Percentiles rank a stretch among this genome's conserved stretches.
Evolutionary conservation across 2,888 invertebrate species (phyloP).

Genomic region (Corythucha ciliata): DNA sequence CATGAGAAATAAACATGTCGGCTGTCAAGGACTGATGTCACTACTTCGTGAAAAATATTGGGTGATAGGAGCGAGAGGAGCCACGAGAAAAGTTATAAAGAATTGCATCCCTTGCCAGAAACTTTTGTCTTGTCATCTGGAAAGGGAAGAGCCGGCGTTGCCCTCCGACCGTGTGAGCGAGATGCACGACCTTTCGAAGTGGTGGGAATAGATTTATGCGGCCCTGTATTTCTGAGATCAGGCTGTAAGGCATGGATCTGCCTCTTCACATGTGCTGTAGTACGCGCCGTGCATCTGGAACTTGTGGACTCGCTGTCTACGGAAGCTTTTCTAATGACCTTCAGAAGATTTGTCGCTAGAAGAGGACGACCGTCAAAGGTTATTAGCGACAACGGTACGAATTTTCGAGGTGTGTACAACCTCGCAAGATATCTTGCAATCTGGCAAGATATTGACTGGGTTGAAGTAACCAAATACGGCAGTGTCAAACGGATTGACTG

Average conservation of each 20-base stretch:
- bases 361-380: slow-evolving; percentile 38
- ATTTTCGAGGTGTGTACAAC: slow-evolving; percentile 40
- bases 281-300: slow-evolving; percentile 10
- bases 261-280: slow-evolving; percentile 7
- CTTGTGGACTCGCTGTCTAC: slow-evolving; percentile 2
- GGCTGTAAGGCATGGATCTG: slow-evolving; percentile 8
- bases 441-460: slow-evolving; percentile 20
- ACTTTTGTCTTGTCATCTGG: too few species aligned
- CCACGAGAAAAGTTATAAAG: too few species aligned
- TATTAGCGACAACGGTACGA: slow-evolving; percentile 41
- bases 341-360: slow-evolving; percentile 2
- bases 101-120: too few species aligned
- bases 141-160: too few species aligned
- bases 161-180: slow-evolving; percentile 1
- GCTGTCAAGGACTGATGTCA: too few species aligned
- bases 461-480: background rate
- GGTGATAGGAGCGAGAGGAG: too few species aligned
- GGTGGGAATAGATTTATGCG: slow-evolving; percentile 1
- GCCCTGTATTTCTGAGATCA: background rate
- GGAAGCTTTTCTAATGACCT: slow-evolving; percentile 6
- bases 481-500: slow-evolving; percentile 32
- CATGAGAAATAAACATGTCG: too few species aligned
- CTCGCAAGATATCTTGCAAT: too few species aligned
- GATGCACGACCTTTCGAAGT: slow-evolving; percentile 1
- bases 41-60: too few species aligned